phyloP scores from a whole-genome alignment of 1,140 invertebrate genomes.

The Nasonia giraulti region DNA sequence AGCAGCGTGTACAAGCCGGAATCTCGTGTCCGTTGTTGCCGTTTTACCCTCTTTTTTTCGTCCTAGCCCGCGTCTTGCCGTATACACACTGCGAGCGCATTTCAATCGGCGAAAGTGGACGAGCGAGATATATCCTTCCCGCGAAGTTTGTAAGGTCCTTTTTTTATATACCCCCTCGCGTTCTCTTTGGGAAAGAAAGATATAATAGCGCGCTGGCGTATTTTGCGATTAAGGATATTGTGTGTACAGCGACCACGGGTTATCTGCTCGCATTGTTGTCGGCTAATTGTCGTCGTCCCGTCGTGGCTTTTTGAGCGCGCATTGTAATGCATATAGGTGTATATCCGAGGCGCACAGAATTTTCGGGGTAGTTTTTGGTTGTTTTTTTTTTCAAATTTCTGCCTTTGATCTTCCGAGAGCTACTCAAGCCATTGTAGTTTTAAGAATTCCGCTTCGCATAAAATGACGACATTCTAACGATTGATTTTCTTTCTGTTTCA shows the following conservation, averaged over 20 bases:
- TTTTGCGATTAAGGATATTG: constrained; percentile 34
- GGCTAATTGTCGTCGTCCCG: constrained; percentile 19
- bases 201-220: not conserved
- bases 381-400: no score
- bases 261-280: not conserved
- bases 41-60: not conserved
- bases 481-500: constrained; percentile 33
- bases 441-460: no score
- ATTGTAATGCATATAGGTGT: no score
- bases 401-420: no score
- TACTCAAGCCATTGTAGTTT: no score
- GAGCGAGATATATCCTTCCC: constrained; percentile 18
- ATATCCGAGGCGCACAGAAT: no score
- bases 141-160: not conserved
- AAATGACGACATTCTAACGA: not conserved
- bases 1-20: not conserved
- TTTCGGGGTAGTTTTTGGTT: not conserved
- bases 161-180: not conserved
- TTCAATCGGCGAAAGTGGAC: constrained; percentile 44
- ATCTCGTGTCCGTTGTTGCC: not conserved
- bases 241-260: not conserved
- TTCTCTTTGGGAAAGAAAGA: not conserved
- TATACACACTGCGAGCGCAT: not conserved
- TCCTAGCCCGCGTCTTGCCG: not conserved
- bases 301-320: not conserved